Conservation (phyloP, 2,888 invertebrate genomes). For the Microctonus hyperodae region DNA sequence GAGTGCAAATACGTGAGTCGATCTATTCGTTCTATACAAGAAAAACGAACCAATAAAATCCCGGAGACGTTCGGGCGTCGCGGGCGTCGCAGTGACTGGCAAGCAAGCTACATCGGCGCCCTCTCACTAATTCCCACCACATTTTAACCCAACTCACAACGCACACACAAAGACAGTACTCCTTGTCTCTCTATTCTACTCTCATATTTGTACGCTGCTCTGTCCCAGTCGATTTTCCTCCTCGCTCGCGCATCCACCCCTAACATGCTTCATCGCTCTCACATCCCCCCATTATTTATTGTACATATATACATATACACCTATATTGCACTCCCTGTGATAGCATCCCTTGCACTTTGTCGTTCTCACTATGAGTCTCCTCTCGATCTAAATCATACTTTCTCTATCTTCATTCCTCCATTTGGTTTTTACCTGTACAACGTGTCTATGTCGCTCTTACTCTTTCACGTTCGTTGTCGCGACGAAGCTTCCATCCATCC, state of each 20-base stretch:
- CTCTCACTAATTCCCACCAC: conserved; percentile 34
- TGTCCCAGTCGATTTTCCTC: conserved; percentile 26
- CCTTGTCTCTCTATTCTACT: not conserved
- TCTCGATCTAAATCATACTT: conserved; percentile 27
- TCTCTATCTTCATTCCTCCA: conserved; percentile 21
- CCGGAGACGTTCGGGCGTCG: conserved; percentile 60
- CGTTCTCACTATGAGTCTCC: conserved; percentile 13
- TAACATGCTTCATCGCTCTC: conserved; percentile 27
- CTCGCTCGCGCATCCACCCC: conserved; percentile 39
- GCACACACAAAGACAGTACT: not conserved
- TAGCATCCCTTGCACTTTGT: conserved; percentile 29
- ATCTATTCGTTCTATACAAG: conserved; percentile 2
- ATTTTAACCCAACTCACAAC: conserved; percentile 10
- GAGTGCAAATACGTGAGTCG: conserved; percentile 6
- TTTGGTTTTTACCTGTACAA: not conserved
- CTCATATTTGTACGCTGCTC: not conserved
- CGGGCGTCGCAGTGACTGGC: conserved; percentile 63
- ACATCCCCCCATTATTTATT: conserved; percentile 25
- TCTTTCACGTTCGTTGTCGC: not conserved
- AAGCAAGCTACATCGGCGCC: conserved; percentile 46
- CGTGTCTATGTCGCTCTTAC: conserved; percentile 14
- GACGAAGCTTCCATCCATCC: not conserved
- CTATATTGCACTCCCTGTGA: conserved; percentile 31
- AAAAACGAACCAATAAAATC: conserved; percentile 49
- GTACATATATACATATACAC: not conserved